Base-by-base conservation (phyloP, 2,113 vertebrate genomes). In the Halcyon senegalensis region DNA sequence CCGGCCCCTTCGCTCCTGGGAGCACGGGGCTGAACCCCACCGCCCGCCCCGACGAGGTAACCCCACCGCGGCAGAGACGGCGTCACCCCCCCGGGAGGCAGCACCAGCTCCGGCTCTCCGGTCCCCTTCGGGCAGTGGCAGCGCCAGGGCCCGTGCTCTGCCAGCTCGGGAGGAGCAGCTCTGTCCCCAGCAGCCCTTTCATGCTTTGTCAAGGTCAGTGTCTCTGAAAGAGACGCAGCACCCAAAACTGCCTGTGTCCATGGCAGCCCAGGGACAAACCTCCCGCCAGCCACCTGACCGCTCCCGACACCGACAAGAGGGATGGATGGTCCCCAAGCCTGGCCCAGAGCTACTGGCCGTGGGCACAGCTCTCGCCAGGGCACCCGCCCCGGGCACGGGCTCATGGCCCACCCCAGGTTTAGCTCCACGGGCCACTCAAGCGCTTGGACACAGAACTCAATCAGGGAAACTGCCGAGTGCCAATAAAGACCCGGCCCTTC, bases 341-440 rank as follows among this genome's bases (percentile, higher is more conserved):
- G 30, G 72, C 31, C 10, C 35, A 53, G 35, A 25, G 25, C 51
- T 13, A 25, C 51, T 14, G 8, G 51, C 59, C 8, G 21, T 10
- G 17, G 44, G 44, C 67, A 51, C 16, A 37, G 46, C 68, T 50
- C 48, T 35, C 13, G 6, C 33, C 44, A 7, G 23, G 27, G 44
- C 43, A 68, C 4, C 64, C 19, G 3, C 27, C 28, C 8, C 27
- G 5, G 51, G 51, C 51, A 55, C 46, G 1, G 18, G 80, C 27
- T 16, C 27, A 0, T 2, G 16, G 55, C 30, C 55, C 33, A 24
- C 50, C 6, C 37, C 5, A 0, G 30, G 2, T 16, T 33, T 5
- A 28, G 56, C 62, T 66, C 12, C 9, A n/a, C 37, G 87, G 56
- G 69, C 37, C 24, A 43, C 43, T 46, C 20, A 10, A 51, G 51